These are phyloP conservation scores for Neodontobutis hainanensis DNA, from an alignment of 2,113 vertebrate species.

Conservation along the genomic window DNA sequence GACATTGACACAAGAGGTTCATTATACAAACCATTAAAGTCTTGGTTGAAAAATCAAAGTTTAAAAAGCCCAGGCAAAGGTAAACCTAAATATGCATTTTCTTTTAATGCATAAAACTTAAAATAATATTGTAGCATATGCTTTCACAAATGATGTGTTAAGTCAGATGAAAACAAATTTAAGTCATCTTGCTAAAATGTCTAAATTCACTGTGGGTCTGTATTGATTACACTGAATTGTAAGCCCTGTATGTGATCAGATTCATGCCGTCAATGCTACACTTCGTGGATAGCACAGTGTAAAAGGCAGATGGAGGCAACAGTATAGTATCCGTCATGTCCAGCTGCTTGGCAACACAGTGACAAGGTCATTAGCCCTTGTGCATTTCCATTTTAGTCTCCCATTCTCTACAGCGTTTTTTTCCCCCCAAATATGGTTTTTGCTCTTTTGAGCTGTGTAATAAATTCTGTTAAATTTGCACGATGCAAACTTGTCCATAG, in stretches of 20 bases:
- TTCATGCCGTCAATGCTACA: background rate
- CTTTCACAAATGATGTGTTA: too few species aligned
- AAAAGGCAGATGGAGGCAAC: constrained; percentile 49
- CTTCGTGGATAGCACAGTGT: background rate
- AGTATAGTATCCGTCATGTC: constrained; percentile 41
- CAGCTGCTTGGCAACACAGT: constrained; percentile 57
- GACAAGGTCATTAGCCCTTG: constrained; percentile 42
- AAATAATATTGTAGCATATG: too few species aligned
- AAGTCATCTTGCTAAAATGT: background rate
- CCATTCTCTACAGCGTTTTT: background rate
- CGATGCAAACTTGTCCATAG: constrained; percentile 24
- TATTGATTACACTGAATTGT: background rate
- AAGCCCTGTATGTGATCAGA: background rate
- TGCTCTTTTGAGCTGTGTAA: constrained; percentile 12
- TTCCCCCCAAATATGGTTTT: constrained; percentile 4
- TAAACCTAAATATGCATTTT: too few species aligned
- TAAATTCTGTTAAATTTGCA: constrained; percentile 32
- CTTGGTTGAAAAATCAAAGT: too few species aligned
- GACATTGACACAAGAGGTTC: too few species aligned
- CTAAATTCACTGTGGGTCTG: background rate
- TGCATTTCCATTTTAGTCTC: constrained; percentile 3
- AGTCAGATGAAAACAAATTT: too few species aligned
- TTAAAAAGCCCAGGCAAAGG: too few species aligned
- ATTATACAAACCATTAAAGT: too few species aligned
- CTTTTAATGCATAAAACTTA: too few species aligned